These are phyloP conservation scores for Periophthalmus modestus DNA, from an alignment of 2,113 vertebrate genomes.

Conservation along the genomic window DNA sequence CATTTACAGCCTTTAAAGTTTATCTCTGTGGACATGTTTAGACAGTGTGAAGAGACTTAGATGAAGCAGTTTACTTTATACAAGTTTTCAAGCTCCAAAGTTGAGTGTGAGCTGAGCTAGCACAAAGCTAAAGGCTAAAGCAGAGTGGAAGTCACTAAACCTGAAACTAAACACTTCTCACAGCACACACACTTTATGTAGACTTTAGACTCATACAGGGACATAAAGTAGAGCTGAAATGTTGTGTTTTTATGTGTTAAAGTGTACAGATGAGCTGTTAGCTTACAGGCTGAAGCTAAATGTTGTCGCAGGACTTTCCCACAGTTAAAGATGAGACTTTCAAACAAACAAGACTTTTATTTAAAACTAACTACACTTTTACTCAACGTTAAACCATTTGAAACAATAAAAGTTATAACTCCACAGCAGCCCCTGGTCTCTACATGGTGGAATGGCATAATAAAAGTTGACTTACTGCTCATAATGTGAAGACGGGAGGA, in stretches of 20 bases:
- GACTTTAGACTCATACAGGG: background rate
- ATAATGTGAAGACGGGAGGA: conserved; percentile 81
- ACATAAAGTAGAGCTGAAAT: background rate
- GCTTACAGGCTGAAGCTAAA: conserved; percentile 27
- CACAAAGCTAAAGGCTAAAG: conserved; percentile 43
- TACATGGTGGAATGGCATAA: background rate
- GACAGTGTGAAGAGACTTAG: background rate
- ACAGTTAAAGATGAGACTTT: conserved; percentile 56
- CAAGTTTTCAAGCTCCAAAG: conserved; percentile 10
- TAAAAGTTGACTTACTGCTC: conserved; percentile 81
- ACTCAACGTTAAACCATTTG: background rate
- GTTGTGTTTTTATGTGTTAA: background rate
- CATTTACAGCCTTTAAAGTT: background rate
- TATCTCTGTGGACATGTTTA: background rate
- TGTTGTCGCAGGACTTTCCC: conserved; percentile 40
- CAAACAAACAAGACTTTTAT: conserved; percentile 36
- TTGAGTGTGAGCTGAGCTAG: conserved; percentile 51
- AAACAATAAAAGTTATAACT: background rate
- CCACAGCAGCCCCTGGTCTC: background rate
- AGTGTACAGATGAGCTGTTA: background rate
- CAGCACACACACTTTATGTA: background rate
- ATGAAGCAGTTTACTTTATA: background rate
- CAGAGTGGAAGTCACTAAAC: conserved; percentile 8
- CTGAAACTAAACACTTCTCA: background rate
- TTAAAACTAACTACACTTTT: conserved; percentile 3